These are phyloP conservation scores for Flexamia atlantica DNA, from an alignment of 2,888 invertebrate species.

Conservation along the genomic window DNA sequence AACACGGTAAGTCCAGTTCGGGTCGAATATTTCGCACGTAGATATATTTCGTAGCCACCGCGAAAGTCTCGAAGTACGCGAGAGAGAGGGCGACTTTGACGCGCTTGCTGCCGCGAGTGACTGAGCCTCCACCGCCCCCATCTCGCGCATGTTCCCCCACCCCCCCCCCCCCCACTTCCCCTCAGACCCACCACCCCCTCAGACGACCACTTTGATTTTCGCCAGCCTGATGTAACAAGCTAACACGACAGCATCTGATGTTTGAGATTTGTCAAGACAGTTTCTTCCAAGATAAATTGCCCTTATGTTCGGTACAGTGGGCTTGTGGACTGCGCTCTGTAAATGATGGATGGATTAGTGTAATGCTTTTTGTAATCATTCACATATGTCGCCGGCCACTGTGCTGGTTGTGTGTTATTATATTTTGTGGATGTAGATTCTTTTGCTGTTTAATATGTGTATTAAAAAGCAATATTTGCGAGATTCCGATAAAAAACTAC, in stretches of 20 bases:
- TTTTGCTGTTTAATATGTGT: no score
- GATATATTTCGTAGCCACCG: not conserved
- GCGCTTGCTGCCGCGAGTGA: not conserved
- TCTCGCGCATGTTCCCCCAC: no score
- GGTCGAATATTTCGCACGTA: not conserved
- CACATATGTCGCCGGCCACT: not conserved
- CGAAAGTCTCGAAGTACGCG: no score
- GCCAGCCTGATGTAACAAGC: constrained; percentile 13
- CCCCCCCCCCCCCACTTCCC: not conserved
- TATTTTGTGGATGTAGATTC: not conserved
- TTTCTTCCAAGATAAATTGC: constrained; percentile 21
- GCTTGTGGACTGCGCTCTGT: not conserved
- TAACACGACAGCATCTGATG: constrained; percentile 41
- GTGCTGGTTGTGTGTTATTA: not conserved
- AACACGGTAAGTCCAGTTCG: no score
- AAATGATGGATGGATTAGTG: not conserved
- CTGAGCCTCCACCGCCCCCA: not conserved
- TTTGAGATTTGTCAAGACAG: constrained; percentile 36
- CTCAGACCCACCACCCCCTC: not conserved
- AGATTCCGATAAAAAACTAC: no score
- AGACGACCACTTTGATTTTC: not conserved
- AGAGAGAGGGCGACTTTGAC: not conserved
- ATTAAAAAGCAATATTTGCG: no score
- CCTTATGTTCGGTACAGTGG: not conserved
- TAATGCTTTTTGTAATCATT: not conserved